Evolutionary conservation across 2,797 vertebrate species (phyloP), one percentile per base, ranked within the genome.

Genomic region (Gouania willdenowi): DNA sequence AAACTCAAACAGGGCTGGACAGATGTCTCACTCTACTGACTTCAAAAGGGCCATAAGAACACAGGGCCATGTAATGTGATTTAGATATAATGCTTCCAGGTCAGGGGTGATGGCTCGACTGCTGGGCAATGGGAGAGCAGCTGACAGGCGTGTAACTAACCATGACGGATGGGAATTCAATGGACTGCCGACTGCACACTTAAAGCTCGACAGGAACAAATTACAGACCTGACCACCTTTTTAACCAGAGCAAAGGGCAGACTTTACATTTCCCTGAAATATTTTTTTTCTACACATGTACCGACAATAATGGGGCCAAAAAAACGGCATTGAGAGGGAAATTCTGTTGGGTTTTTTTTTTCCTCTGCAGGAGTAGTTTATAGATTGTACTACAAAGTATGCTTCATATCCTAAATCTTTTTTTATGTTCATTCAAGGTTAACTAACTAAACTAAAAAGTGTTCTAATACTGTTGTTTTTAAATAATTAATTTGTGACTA

Each of bases 101-200:
- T 88, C 86, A 89, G 74, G 77, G 87, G 88, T 88, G 80, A 85
- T 62, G 58, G 66, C 72, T 73, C 62, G 61, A 79, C 80, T 14
- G 77, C 84, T 72, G 82, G 86, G 77, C 82, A 82, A 78, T 58
- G 71, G 71, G 61, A 80, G 81, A 87, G 75, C 82, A 83, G 83
- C 84, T 87, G 87, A 89, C 86, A 90, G 62, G 79, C 83, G 75
- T 82, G 82, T 88, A 89, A 87, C 85, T 85, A 88, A 89, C 80
- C 87, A 84, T 89, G 87, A 90, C 84, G 81, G 84, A 89, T 88
- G 84, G 69, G 69, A 79, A 85, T 87, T 85, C 81, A 88, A 88
- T 86, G 79, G 83, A 89, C 73, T 87, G 76, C 53, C 69, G 70
- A 69, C 69, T 79, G 58, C 65, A 74, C 71, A 67, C 71, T 75